phyloP scores from a whole-genome alignment of 2,113 vertebrate species.

The Tichodroma muraria region DNA sequence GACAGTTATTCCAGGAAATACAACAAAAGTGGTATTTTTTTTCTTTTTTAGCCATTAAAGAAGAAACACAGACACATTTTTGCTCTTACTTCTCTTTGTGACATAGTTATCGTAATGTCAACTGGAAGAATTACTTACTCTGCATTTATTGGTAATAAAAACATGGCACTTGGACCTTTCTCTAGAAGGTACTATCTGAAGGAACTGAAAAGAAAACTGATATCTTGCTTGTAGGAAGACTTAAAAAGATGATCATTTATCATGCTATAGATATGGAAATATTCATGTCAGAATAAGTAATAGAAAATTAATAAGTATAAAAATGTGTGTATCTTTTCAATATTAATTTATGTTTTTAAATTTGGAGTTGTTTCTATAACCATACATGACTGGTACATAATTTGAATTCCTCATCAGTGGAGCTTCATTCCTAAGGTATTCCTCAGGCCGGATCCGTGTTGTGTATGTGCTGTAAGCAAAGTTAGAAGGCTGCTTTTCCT shows the following conservation, averaged over 20 bases:
- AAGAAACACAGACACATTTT: not conserved
- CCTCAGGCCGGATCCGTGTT: not conserved
- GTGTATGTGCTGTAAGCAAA: not conserved
- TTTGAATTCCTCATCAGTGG: not conserved
- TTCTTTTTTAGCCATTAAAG: not conserved
- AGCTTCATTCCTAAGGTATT: not conserved
- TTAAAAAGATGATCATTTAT: not conserved
- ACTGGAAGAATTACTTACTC: not conserved
- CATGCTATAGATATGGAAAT: not conserved
- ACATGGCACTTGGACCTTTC: not conserved
- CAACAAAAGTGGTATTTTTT: not conserved
- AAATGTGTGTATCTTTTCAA: not conserved
- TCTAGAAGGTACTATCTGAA: not conserved
- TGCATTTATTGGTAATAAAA: slow-evolving; percentile 1
- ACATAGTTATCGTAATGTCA: not conserved
- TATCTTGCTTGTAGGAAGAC: not conserved
- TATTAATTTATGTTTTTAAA: not conserved
- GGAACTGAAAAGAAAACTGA: not conserved
- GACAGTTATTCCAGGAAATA: slow-evolving; percentile 16
- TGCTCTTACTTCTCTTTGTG: not conserved
- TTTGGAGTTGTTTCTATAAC: not conserved
- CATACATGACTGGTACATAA: not conserved
- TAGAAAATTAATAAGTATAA: not conserved
- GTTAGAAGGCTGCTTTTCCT: not conserved
- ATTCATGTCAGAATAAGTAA: not conserved